phyloP scores from a whole-genome alignment of 2,113 vertebrate genomes.

The Arothron firmamentum region DNA sequence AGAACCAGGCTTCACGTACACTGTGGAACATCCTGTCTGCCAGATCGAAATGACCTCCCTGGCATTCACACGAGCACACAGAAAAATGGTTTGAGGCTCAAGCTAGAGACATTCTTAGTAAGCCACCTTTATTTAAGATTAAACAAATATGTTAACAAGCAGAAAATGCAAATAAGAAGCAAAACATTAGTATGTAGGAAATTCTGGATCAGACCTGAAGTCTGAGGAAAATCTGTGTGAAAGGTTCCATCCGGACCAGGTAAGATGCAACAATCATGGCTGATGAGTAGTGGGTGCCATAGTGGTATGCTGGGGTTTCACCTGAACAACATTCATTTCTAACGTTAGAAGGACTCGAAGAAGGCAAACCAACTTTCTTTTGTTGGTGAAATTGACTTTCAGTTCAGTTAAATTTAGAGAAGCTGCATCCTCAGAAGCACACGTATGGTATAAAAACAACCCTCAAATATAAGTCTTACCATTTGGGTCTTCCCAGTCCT shows the following conservation, averaged over 20 bases:
- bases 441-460: too few species aligned
- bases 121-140: too few species aligned
- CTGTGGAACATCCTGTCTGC: conserved; percentile 99
- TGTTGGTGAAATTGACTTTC: not conserved
- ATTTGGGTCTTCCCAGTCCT: conserved; percentile 97
- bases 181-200: not conserved
- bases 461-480: conserved; percentile 66
- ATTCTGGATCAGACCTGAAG: conserved; percentile 81
- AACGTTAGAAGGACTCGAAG: not conserved
- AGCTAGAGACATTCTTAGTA: not conserved
- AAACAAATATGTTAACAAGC: not conserved
- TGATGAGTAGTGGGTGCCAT: conserved; percentile 97
- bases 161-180: not conserved
- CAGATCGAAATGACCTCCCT: conserved; percentile 98
- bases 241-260: conserved; percentile 96
- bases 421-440: too few species aligned
- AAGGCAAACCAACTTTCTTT: not conserved
- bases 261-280: conserved; percentile 99
- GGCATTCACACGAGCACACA: conserved; percentile 14
- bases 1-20: conserved; percentile 93
- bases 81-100: not conserved
- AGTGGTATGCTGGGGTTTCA: conserved; percentile 97
- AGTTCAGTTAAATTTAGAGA: not conserved
- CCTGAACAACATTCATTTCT: conserved; percentile 66
- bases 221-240: conserved; percentile 96